Evolutionary conservation across 1,140 invertebrate species (phyloP).

Genomic region (Lucilia sericata): DNA sequence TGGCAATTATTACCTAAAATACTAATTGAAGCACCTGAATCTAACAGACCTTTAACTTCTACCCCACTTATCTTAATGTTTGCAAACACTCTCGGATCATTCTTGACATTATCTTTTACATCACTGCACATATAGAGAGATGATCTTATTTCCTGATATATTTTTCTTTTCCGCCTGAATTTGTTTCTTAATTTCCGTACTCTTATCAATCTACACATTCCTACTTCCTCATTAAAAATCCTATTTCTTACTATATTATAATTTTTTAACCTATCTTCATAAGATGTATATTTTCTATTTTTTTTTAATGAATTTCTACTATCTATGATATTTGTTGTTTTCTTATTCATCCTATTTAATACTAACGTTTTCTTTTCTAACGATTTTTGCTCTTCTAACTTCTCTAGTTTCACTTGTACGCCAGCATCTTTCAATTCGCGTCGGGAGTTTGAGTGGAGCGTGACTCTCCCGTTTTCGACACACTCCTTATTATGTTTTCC

Average conservation of each 20-base stretch:
- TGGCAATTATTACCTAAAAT: neutral
- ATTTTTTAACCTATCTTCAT: too few relatives aligned
- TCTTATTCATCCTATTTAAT: neutral
- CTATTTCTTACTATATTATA: too few relatives aligned
- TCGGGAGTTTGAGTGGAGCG: neutral
- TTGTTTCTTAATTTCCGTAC: neutral
- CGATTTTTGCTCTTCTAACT: neutral
- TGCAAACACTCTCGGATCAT: neutral
- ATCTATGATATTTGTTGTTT: too few relatives aligned
- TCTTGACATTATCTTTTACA: too few relatives aligned
- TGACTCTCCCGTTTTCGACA: neutral
- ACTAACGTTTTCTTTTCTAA: neutral
- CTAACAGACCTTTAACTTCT: neutral
- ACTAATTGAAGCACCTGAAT: neutral
- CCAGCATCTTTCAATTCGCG: neutral
- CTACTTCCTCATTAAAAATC: too few relatives aligned
- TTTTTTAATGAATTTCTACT: too few relatives aligned
- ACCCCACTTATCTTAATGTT: neutral
- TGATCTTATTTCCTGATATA: neutral
- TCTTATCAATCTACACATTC: too few relatives aligned
- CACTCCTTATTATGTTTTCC: neutral
- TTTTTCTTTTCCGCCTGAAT: neutral
- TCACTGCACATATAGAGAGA: neutral
- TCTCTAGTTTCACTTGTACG: neutral
- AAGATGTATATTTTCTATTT: too few relatives aligned